These are phyloP conservation scores for Melospiza melodia DNA, from an alignment of 2,113 vertebrate species.

Conservation along the genomic window DNA sequence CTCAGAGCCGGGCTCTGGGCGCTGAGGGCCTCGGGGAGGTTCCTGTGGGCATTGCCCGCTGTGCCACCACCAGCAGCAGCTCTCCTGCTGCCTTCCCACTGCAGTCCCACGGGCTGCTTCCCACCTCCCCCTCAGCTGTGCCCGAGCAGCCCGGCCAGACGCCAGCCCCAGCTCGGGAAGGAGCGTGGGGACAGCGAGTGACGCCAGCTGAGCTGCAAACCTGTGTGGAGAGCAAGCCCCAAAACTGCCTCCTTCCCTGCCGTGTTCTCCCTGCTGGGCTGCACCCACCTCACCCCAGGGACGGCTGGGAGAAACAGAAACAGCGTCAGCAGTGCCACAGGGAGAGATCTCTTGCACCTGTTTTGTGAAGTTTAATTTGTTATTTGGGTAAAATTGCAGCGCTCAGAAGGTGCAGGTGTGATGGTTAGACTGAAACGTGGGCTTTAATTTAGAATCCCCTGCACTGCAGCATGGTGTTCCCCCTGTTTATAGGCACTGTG, in stretches of 20 bases:
- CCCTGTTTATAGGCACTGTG: neutral
- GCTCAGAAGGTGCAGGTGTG: neutral
- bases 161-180: neutral
- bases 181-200: neutral
- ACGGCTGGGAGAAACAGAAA: neutral
- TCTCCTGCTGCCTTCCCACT: neutral
- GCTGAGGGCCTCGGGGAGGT: neutral
- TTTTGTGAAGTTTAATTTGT: neutral
- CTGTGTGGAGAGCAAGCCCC: accelerated
- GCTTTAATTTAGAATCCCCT: neutral
- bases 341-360: neutral
- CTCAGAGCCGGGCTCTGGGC: neutral
- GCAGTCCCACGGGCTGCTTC: neutral
- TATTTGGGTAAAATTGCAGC: neutral
- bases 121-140: neutral
- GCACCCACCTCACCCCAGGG: neutral
- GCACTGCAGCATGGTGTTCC: too few species aligned
- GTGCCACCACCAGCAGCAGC: neutral
- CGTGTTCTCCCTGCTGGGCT: neutral
- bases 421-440: neutral
- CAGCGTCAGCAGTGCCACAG: neutral
- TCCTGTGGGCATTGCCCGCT: neutral
- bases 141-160: neutral
- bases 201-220: neutral
- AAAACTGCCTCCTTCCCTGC: neutral